Evolutionary conservation across 2,888 invertebrate genomes (phyloP), one percentile per base, ranked within the genome.

Genomic region (Tinea trinotella): DNA sequence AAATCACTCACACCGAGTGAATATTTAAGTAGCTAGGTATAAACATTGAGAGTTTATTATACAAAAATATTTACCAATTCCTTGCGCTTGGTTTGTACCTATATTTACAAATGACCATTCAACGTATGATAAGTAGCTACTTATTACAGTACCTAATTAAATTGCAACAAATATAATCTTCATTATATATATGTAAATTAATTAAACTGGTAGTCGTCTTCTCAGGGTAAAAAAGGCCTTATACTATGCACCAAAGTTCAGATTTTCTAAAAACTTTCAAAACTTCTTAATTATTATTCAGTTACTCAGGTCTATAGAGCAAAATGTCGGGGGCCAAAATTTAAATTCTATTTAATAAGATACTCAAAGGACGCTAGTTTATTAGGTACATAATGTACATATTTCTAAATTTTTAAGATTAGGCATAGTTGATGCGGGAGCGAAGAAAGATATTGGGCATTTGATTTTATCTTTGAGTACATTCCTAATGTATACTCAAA

Each of bases 141-240:
- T n/a, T n/a, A n/a, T n/a, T n/a, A n/a, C n/a, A n/a, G n/a, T n/a
- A n/a, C n/a, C n/a, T n/a, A n/a, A n/a, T n/a, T n/a, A n/a, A n/a
- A n/a, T n/a, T n/a, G n/a, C n/a, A n/a, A n/a, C n/a, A n/a, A n/a
- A n/a, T n/a, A n/a, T n/a, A n/a, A n/a, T n/a, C n/a, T n/a, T n/a
- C n/a, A n/a, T n/a, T n/a, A n/a, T n/a, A n/a, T n/a, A n/a, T n/a
- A n/a, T n/a, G n/a, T n/a, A 24, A 36, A 36, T n/a, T 36, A n/a
- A n/a, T 36, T 36, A 36, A 36, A 46, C 19, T 20, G 17, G 22
- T 50, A 22, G 50, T 22, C 50, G 24, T 50, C 48, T 50, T 50
- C 50, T 18, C 50, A 50, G 50, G 50, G 50, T 50, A 50, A 50
- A 20, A n/a, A 50, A 50, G 50, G 50, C 50, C 50, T 50, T 50